Evolutionary conservation across 1,140 invertebrate genomes (phyloP).

Genomic region (Rhopalosiphum padi): DNA sequence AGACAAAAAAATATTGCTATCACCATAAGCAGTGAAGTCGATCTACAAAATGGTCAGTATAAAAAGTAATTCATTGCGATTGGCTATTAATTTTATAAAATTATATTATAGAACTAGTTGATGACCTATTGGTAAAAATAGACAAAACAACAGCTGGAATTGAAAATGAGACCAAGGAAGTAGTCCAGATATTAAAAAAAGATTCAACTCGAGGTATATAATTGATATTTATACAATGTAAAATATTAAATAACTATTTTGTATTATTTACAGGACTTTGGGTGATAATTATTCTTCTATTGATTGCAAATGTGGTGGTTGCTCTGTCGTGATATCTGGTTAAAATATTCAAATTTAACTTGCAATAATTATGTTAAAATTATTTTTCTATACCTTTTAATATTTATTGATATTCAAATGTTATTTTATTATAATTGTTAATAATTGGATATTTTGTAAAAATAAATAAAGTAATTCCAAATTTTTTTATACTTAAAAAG

Average conservation of each 20-base stretch:
- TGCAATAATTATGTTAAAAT: background rate
- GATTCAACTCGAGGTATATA: conserved; percentile 28
- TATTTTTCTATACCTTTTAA: background rate
- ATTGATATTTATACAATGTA: background rate
- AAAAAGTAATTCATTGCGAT: background rate
- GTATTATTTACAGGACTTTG: conserved; percentile 66
- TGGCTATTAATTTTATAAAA: background rate
- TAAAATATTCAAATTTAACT: background rate
- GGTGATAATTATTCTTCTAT: conserved; percentile 72
- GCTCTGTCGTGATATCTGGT: conserved; percentile 47
- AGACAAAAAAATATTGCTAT: conserved; percentile 80
- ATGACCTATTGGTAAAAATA: conserved; percentile 78
- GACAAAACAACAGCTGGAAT: conserved; percentile 75
- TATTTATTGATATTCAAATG: conserved; percentile 6
- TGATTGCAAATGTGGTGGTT: conserved; percentile 66
- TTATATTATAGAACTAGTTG: conserved; percentile 75
- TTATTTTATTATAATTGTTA: conserved; percentile 22
- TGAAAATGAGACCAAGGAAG: conserved; percentile 69
- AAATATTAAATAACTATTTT: conserved; percentile 60
- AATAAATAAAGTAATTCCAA: background rate
- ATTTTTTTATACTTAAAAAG: background rate
- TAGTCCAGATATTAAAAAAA: conserved; percentile 56
- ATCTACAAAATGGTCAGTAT: conserved; percentile 76
- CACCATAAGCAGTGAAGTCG: conserved; percentile 78
- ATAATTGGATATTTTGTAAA: background rate